Base-by-base conservation (phyloP, 2,113 vertebrate genomes). In the Embiotoca jacksoni region DNA sequence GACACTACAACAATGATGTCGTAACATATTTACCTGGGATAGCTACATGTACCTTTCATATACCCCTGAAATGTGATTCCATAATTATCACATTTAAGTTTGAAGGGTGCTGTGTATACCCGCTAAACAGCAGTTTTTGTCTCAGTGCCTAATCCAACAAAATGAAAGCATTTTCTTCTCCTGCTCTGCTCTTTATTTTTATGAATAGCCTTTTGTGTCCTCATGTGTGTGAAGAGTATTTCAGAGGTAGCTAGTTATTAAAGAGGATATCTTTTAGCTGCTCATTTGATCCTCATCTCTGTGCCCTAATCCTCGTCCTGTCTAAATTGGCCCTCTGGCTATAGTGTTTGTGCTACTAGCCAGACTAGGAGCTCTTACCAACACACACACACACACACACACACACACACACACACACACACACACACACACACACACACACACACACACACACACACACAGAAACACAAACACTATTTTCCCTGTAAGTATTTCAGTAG, bases 261-360 rank as follows among this genome's bases (percentile, higher is more conserved):
- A 82, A 84, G 78, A 72, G 78, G 85, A 86, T 87, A 73, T 87
- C 41, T 86, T 84, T 92, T 79, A 83, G 79, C 66, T 86, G 81
- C 86, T 90, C 81, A 87, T 91, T 90, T 91, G 89, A 91, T 91
- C 86, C 84, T 72, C 84, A 87, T 91, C 83, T 84, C 85, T 73
- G 74, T 87, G 80, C 83, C 84, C 79, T 93, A 93, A 94, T 93
- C 91, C 92, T 68, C 70, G 15, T 84, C 83, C 80, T 83, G 72
- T 87, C 68, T 92, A 92, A 93, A 93, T 93, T 93, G 89, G 88
- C 88, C 88, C 91, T 90, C 83, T 90, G 90, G 87, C 90, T 86
- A 84, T 72, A 65, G 72, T 89, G 89, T 90, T 91, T 90, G 87
- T 90, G 80, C 53, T 67, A 75, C 71, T 75, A 76, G 75, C 50